Base-by-base conservation (phyloP, 2,797 vertebrate species). In the Gadopsis bispinosus region DNA sequence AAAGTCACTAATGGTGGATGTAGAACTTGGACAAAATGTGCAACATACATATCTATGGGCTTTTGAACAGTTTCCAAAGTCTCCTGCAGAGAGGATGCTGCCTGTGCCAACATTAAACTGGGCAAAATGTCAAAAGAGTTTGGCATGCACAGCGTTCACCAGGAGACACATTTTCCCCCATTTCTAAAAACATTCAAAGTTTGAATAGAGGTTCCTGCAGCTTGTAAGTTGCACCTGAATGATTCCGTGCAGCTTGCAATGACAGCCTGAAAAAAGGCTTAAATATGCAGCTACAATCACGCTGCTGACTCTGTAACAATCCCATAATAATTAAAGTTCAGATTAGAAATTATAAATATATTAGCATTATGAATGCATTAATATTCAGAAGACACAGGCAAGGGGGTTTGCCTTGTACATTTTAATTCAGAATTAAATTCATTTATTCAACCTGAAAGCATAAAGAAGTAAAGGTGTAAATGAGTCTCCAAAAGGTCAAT, bases 261-360 rank as follows among this genome's bases (percentile, higher is more conserved):
- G 41, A 87, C 5, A 83, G 43, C 12, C 39, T 60, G 19, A 56
- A 39, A 77, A 79, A 51, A 58, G 13, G 17, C 53, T 75, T 71
- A 45, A 78, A 85, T 80, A 78, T 83, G 62, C 68, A 87, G 77
- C 81, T 69, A 80, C 22, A 59, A 54, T 61, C 79, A 75, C 0
- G 12, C 53, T 51, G 50, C 53, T 63, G 62, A 77, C 65, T 75
- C 69, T 55, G 19, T 45, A 83, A 86, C 69, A 64, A 60, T n/a
- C 59, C 3, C 31, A 14, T 51, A 51, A 70, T 55, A 37, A 63
- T 50, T 60, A 59, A 74, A 66, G 11, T 60, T 80, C 37, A 43
- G 68, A 81, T 75, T 65, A 50, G 37, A 77, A 73, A 37, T 60
- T 68, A 73, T 59, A 61, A 74, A 80, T 84, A 61, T 7, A 73